Evolutionary conservation across 2,797 vertebrate species (phyloP).

Genomic region (Lindbergichthys nudifrons): DNA sequence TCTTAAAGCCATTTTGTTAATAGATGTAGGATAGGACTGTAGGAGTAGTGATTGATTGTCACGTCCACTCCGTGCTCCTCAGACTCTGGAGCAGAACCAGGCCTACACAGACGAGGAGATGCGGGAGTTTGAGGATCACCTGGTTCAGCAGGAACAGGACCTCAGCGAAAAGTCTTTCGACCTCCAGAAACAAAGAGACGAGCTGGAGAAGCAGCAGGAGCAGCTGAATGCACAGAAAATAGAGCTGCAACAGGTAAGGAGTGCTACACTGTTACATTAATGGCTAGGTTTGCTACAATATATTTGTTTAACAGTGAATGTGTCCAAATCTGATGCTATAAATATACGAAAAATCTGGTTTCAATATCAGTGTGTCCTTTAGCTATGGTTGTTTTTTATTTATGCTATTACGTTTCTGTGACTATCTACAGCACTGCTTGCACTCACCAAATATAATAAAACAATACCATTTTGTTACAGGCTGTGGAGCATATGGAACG

Average conservation of each 20-base stretch:
- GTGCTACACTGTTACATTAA: not conserved
- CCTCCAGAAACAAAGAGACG: slow-evolving; percentile 92
- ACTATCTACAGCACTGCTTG: not conserved
- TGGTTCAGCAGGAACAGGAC: slow-evolving; percentile 90
- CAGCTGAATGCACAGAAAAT: slow-evolving; percentile 94
- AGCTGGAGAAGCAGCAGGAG: slow-evolving; percentile 92
- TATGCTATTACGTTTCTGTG: not conserved
- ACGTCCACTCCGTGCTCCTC: slow-evolving; percentile 23
- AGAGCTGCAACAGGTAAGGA: slow-evolving; percentile 91
- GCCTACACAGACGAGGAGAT: slow-evolving; percentile 95
- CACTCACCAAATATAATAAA: not conserved
- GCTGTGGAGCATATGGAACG: slow-evolving; percentile 96
- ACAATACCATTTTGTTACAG: slow-evolving; percentile 70
- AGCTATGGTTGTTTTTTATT: not conserved
- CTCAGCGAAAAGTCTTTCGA: slow-evolving; percentile 89
- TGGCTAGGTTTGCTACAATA: not conserved
- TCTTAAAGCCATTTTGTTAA: not conserved
- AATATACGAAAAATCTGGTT: not conserved
- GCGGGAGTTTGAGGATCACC: slow-evolving; percentile 93
- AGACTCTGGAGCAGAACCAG: slow-evolving; percentile 96
- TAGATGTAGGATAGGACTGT: not conserved
- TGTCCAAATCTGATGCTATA: not conserved
- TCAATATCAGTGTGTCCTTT: not conserved
- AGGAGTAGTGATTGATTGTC: not conserved
- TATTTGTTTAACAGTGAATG: not conserved